Evolutionary conservation across 2,797 vertebrate genomes (phyloP).

Genomic region (Hippocampus kuda): DNA sequence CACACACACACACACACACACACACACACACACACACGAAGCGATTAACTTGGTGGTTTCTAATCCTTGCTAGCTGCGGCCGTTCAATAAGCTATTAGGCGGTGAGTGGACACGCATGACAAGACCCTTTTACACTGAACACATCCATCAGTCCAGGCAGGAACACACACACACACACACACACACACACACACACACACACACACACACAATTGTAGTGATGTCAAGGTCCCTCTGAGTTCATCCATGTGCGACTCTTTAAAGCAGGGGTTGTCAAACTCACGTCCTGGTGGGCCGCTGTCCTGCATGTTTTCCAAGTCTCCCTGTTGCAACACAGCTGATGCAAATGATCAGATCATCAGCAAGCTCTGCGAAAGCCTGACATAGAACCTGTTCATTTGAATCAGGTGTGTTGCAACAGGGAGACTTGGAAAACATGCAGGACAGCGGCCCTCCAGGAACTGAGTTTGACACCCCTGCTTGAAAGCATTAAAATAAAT

Average conservation of each 20-base stretch:
- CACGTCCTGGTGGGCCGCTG: too few relatives aligned
- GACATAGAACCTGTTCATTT: too few relatives aligned
- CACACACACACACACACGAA: slow-evolving; percentile 4
- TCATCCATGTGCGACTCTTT: neutral
- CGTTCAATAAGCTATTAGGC: slow-evolving; percentile 73
- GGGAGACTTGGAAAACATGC: too few relatives aligned
- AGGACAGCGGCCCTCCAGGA: too few relatives aligned
- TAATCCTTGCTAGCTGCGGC: slow-evolving; percentile 60
- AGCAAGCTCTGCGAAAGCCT: too few relatives aligned
- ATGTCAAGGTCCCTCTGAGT: slow-evolving; percentile 8
- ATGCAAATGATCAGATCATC: too few relatives aligned
- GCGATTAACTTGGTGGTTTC: slow-evolving; percentile 56
- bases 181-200: neutral
- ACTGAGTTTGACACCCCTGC: too few relatives aligned
- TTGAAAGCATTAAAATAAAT: too few relatives aligned
- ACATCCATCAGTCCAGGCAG: slow-evolving; percentile 58
- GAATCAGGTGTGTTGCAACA: too few relatives aligned
- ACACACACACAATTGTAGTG: neutral
- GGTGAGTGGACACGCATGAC: slow-evolving; percentile 63
- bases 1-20: neutral
- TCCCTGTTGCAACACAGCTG: too few relatives aligned
- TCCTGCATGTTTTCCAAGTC: too few relatives aligned
- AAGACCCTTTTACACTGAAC: slow-evolving; percentile 52
- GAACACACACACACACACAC: slow-evolving; percentile 29
- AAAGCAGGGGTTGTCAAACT: neutral